These are phyloP conservation scores for Chironomus tentans DNA, from an alignment of 2,888 invertebrate species.

Conservation along the genomic window DNA sequence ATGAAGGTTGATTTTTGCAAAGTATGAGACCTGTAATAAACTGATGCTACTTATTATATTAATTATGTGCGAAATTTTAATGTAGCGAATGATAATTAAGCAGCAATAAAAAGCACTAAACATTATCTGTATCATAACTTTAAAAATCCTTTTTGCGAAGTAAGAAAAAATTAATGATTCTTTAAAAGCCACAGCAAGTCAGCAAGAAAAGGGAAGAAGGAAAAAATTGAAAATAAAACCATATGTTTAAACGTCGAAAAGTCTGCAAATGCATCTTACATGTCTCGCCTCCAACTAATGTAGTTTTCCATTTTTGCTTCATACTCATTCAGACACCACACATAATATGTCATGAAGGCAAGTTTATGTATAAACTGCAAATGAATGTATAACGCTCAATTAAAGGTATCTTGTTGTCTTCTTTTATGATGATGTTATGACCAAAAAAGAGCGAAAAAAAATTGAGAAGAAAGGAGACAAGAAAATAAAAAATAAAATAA, in stretches of 20 bases:
- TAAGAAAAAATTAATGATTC: too few relatives aligned
- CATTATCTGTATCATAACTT: too few relatives aligned
- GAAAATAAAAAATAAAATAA: not conserved
- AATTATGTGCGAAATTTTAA: too few relatives aligned
- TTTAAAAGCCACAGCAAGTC: too few relatives aligned
- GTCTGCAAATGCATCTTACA: slow-evolving; percentile 8
- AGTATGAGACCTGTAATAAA: too few relatives aligned
- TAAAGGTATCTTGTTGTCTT: not conserved
- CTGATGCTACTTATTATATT: too few relatives aligned
- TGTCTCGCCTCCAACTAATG: slow-evolving; percentile 7
- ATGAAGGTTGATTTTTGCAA: too few relatives aligned
- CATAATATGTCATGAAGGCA: slow-evolving; percentile 7
- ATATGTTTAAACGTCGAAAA: slow-evolving; percentile 16
- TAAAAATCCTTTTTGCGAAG: too few relatives aligned
- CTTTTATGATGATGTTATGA: not conserved
- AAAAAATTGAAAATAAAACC: slow-evolving; percentile 7
- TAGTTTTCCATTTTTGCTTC: not conserved
- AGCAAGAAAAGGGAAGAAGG: too few relatives aligned
- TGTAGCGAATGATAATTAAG: too few relatives aligned
- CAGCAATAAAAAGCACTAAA: too few relatives aligned
- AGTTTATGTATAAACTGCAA: not conserved
- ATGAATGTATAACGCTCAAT: slow-evolving; percentile 6
- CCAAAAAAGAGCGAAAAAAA: not conserved
- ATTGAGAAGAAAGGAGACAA: not conserved
- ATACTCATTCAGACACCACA: slow-evolving; percentile 6